Evolutionary conservation across 1,140 invertebrate species (phyloP), one percentile per base, ranked within the genome.

Genomic region (Drosophila kikkawai): DNA sequence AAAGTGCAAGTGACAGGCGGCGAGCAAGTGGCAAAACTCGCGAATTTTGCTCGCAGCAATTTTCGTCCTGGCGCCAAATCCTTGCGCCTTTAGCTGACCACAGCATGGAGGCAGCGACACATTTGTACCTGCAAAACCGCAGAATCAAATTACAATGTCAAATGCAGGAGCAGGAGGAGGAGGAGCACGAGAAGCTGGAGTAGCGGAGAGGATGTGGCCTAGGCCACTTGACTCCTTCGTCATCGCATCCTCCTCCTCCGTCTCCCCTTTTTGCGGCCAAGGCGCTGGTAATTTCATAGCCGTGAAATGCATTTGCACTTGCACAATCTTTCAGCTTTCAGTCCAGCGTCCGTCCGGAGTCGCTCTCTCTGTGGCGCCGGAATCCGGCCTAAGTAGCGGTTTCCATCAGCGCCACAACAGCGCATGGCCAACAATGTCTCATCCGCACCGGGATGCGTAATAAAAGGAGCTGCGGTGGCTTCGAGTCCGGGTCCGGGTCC

Each of bases 121-220:
- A 64, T 67, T 64, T 75, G 82, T 79, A 82, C 65, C 53, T 70
- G 79, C 48, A 36, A 34, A 17, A n/a, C 79, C 79, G 48, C 82
- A 85, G 70, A 81, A 85, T 87, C 82, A 87, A 85, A 85, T 85
- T 82, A 87, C 83, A 79, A 68, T 82, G 82, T 55, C 42, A 69
- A 68, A 39, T 45, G 55, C 67, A 60, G 42, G 7, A 55, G 51
- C 1, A 5, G 12, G 29, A 9, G 37, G 1, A 32, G 45, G 2
- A 13, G 11, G 3, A 19, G n/a, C 12, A 29, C 22, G 7, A 26
- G 37, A 2, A 1, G 12, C 9, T 2, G 11, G 51, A 11, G n/a
- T 11, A n/a, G 15, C 47, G 22, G 2, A 29, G 26, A 11, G n/a
- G n/a, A 17, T 19, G 13, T 15, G 19, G 15, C 17, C 48, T 1